A percentile compares a stretch with the other conserved stretches of the same genome.
These are phyloP conservation scores for Phaonia tiefii DNA, from an alignment of 2,888 invertebrate species.

Conservation along the genomic window DNA sequence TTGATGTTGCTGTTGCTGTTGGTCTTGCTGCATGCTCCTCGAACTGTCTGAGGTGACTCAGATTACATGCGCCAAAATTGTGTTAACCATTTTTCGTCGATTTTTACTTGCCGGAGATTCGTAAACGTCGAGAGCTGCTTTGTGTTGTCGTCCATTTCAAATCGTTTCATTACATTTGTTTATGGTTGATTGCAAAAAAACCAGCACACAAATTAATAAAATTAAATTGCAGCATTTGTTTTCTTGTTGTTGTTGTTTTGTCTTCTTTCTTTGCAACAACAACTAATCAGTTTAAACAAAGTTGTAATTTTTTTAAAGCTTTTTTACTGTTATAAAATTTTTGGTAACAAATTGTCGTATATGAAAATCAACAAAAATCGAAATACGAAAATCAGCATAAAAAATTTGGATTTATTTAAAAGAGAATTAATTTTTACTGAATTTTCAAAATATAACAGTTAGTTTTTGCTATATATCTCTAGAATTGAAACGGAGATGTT, in stretches of 20 bases:
- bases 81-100: constrained; percentile 38
- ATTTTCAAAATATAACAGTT: too few species aligned
- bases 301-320: constrained; percentile 33
- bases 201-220: constrained; percentile 64
- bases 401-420: too few species aligned
- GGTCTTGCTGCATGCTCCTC: constrained; percentile 22
- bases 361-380: too few species aligned
- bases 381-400: too few species aligned
- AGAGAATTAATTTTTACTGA: too few species aligned
- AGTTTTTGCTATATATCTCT: too few species aligned
- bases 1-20: background rate
- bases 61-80: constrained; percentile 56
- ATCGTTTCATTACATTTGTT: constrained; percentile 60
- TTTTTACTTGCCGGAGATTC: constrained; percentile 21
- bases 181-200: constrained; percentile 53
- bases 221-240: constrained; percentile 63
- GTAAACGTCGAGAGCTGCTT: constrained; percentile 8
- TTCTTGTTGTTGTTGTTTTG: constrained; percentile 28
- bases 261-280: background rate
- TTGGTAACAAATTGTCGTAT: constrained; percentile 58
- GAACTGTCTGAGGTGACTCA: constrained; percentile 55
- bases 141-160: constrained; percentile 48
- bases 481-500: too few species aligned
- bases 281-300: constrained; percentile 17
- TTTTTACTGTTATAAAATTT: constrained; percentile 36